A percentile compares a stretch with the other conserved stretches of the same genome.
Evolutionary conservation across 2,797 vertebrate species (phyloP).

Genomic region (Cuculus canorus): DNA sequence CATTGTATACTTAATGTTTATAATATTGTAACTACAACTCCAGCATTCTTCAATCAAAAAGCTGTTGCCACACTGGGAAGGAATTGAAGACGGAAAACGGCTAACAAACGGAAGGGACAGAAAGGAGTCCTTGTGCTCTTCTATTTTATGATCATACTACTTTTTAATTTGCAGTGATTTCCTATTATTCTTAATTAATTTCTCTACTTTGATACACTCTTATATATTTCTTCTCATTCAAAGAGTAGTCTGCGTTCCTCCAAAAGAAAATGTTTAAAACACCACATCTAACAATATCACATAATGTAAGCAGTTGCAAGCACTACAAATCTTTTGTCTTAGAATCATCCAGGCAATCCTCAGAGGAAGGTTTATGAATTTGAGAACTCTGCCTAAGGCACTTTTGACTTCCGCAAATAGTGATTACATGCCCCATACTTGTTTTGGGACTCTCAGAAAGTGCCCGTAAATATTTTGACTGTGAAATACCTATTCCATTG

Average conservation of each 20-base stretch:
- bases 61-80: background rate
- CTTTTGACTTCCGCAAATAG: background rate
- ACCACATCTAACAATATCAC: background rate
- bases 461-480: background rate
- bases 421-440: background rate
- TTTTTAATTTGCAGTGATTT: background rate
- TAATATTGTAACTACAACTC: background rate
- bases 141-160: background rate
- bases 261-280: background rate
- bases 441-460: background rate
- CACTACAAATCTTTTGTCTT: background rate
- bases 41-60: background rate
- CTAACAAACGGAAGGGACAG: background rate
- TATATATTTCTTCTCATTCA: background rate
- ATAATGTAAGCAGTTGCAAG: background rate
- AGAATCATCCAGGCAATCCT: background rate
- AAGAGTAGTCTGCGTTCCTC: background rate
- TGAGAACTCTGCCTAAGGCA: background rate
- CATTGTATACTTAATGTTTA: background rate
- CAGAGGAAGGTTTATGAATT: background rate
- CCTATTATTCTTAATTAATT: background rate
- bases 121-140: background rate
- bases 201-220: background rate
- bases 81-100: background rate
- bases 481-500: background rate